Conservation (phyloP, 2,113 vertebrate species). For the Prinia subflava region DNA sequence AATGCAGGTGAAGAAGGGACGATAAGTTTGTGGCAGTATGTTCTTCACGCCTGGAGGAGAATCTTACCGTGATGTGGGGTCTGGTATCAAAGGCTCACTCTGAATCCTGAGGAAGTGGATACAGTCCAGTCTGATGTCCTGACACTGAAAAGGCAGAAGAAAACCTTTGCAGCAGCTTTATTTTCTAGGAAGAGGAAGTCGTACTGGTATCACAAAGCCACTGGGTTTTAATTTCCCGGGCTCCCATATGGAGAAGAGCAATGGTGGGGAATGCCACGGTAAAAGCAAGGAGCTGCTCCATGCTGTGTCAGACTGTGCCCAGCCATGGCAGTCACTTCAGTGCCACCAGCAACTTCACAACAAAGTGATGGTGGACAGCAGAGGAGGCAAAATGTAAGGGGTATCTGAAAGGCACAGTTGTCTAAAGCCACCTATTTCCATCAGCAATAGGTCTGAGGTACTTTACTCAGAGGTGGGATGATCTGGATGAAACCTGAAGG, state of each 20-base stretch:
- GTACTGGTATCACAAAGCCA: not conserved
- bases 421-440: not conserved
- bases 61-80: not conserved
- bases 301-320: not conserved
- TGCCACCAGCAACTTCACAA: not conserved
- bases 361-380: not conserved
- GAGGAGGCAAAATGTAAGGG: not conserved
- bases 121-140: not conserved
- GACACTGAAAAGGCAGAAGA: not conserved
- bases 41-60: not conserved
- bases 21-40: not conserved
- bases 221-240: not conserved
- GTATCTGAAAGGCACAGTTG: not conserved
- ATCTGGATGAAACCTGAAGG: not conserved
- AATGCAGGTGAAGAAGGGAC: not conserved
- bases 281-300: not conserved
- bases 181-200: not conserved
- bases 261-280: not conserved
- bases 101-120: not conserved
- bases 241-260: not conserved
- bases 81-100: not conserved
- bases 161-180: not conserved
- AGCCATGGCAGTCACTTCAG: fast-evolving
- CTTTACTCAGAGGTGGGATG: not conserved
- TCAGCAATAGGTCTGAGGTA: not conserved